Conservation (phyloP, 1,140 invertebrate species). For the Cecropterus lyciades region DNA sequence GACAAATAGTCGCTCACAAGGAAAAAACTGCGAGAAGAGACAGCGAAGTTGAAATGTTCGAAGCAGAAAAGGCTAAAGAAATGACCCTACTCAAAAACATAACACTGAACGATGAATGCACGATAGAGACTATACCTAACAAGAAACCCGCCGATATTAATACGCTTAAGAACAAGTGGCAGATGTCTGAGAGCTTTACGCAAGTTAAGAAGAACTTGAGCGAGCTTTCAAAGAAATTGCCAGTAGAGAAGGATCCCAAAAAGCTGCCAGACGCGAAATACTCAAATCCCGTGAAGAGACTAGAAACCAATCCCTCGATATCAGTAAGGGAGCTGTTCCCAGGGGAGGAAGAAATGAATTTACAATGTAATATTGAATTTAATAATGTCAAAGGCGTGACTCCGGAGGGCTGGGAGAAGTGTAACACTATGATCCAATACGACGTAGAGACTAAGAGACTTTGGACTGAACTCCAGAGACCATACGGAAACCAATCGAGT, state of each 20-base stretch:
- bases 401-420: constrained; percentile 92
- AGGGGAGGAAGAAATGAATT: constrained; percentile 91
- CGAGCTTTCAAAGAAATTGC: constrained; percentile 74
- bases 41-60: constrained; percentile 56
- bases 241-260: constrained; percentile 69
- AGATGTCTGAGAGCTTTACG: constrained; percentile 79
- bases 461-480: constrained; percentile 92
- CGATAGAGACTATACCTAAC: constrained; percentile 79
- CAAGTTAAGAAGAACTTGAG: constrained; percentile 81
- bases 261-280: constrained; percentile 66
- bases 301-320: constrained; percentile 91
- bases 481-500: constrained; percentile 93
- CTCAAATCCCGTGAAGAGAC: constrained; percentile 78
- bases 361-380: constrained; percentile 90
- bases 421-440: constrained; percentile 90
- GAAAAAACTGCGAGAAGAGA: constrained; percentile 60
- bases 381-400: constrained; percentile 87
- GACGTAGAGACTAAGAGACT: constrained; percentile 91
- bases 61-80: constrained; percentile 57
- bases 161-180: constrained; percentile 81
- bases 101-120: constrained; percentile 77
- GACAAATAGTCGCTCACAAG: constrained; percentile 71
- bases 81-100: constrained; percentile 70
- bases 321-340: constrained; percentile 92
- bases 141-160: constrained; percentile 74